Evolutionary conservation across 2,888 invertebrate species (phyloP).

Genomic region (Argyra leucocephala): DNA sequence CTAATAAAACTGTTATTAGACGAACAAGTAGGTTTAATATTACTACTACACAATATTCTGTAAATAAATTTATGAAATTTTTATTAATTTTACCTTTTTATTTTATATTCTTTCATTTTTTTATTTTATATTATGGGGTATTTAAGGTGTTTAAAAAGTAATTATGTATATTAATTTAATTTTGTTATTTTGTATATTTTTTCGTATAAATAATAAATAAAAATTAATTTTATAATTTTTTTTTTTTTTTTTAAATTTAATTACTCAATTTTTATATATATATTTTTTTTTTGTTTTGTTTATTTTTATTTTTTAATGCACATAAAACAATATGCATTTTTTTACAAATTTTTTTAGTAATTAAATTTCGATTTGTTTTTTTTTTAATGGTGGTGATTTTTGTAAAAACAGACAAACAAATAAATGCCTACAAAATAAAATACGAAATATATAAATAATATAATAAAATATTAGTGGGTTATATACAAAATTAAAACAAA

Average conservation of each 20-base stretch:
- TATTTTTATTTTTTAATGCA: slow-evolving; percentile 7
- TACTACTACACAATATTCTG: slow-evolving; percentile 9
- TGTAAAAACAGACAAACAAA: too few species aligned
- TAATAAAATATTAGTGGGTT: too few species aligned
- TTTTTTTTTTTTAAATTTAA: slow-evolving; percentile 19
- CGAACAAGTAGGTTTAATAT: slow-evolving; percentile 40
- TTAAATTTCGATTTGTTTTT: too few species aligned
- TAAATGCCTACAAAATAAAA: too few species aligned
- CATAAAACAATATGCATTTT: background rate
- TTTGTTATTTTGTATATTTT: slow-evolving; percentile 13
- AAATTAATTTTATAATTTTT: slow-evolving; percentile 19
- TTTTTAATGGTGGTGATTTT: too few species aligned
- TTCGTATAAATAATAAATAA: slow-evolving; percentile 13
- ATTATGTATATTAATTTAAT: slow-evolving; percentile 14
- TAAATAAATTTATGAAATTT: background rate
- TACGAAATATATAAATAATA: too few species aligned
- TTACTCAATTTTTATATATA: slow-evolving; percentile 15
- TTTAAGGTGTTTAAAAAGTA: slow-evolving; percentile 9
- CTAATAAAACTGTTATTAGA: slow-evolving; percentile 35
- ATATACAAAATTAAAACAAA: too few species aligned
- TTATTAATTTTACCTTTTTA: background rate
- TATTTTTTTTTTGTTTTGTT: background rate
- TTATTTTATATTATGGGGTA: slow-evolving; percentile 5
- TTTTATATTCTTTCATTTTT: slow-evolving; percentile 5
- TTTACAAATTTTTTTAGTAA: too few species aligned